phyloP scores from a whole-genome alignment of 2,113 vertebrate species.

The Carlito syrichta region DNA sequence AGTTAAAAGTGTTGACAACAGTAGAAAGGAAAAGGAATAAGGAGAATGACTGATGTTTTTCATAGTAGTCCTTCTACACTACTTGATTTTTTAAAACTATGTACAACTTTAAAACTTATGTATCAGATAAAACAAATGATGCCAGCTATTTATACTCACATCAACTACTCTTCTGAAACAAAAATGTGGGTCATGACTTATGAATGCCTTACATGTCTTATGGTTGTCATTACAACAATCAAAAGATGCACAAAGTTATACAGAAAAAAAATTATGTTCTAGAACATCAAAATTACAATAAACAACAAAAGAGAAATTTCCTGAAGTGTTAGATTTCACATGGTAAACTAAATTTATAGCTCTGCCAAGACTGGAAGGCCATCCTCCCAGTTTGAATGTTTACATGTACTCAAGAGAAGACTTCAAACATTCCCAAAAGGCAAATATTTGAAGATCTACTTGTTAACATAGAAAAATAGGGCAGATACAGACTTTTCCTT shows the following conservation, averaged over 20 bases:
- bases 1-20: neutral
- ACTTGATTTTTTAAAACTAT: neutral
- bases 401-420: neutral
- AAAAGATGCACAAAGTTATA: neutral
- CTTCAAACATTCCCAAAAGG: neutral
- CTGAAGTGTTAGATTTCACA: neutral
- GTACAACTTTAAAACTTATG: neutral
- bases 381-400: neutral
- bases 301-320: too few relatives aligned
- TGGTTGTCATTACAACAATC: neutral
- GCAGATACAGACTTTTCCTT: neutral
- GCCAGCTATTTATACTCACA: neutral
- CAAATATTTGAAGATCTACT: neutral
- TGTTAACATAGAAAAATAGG: neutral
- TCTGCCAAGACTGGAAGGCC: neutral
- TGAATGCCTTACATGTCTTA: neutral
- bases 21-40: neutral
- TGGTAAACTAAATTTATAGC: neutral
- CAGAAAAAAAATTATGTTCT: neutral
- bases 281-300: neutral
- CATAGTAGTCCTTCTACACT: neutral
- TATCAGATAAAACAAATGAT: neutral
- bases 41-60: neutral
- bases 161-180: slow-evolving; percentile 6
- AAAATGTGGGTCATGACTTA: neutral